Evolutionary conservation across 2,113 vertebrate species (phyloP), one percentile per base, ranked within the genome.

Genomic region (Murina feae): DNA sequence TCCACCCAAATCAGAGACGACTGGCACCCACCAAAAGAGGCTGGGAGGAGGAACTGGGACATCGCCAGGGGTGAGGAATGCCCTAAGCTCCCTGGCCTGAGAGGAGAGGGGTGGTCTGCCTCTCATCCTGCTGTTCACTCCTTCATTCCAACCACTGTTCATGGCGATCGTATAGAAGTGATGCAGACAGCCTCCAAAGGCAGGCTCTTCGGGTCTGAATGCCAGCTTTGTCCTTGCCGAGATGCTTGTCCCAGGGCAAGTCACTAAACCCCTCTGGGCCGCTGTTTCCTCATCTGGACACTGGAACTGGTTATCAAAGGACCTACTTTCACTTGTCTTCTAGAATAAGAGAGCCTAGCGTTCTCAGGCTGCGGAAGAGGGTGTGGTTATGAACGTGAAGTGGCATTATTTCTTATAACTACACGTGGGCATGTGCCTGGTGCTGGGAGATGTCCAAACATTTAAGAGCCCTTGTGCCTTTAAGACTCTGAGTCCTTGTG

Each of bases 151-250:
- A 2, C 58, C 21, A 0, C 28, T n/a, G 47, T n/a, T 42, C 37
- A 0, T 1, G 49, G 9, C 17, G 20, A n/a, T 3, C 13, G 13
- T 0, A 6, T 0, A n/a, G 60, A 71, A 30, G 9, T 2, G 49
- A 63, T 9, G 37, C 39, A 10, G 28, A 10, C 44, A 23, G 20
- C n/a, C 18, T 65, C 69, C 11, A 4, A 39, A 60, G 10, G 5
- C 0, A 7, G 18, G 51, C 30, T 32, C 49, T 32, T 8, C 9
- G 1, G 28, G 10, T 21, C 11, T 9, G 6, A 44, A 60, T 11
- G 21, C 51, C 51, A 55, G 58, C 58, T 47, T 63, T 10, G 11
- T 80, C 16, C 55, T 85, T 49, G n/a, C 58, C 47, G 51, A 76
- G 84, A 5, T 81, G 25, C 68, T 47, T 28, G 65, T 28, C 63